Base-by-base conservation (phyloP, 2,797 vertebrate species). In the Macroramphosus scolopax region DNA sequence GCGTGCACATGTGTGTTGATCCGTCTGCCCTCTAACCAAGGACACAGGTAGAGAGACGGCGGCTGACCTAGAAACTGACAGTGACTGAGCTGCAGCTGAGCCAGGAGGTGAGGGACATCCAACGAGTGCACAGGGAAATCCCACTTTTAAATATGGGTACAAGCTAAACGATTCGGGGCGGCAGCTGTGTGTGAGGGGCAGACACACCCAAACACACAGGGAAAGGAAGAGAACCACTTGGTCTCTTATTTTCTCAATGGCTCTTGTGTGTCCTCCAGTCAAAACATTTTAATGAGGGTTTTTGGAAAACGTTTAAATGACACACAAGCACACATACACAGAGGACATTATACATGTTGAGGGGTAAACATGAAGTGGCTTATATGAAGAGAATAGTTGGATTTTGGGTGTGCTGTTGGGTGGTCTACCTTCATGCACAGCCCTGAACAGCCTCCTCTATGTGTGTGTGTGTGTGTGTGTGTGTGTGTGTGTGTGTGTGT, bases 51-150 rank as follows among this genome's bases (percentile, higher is more conserved):
- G 63, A 59, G 54, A 65, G 65, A 45, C 54, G 31, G 53, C 15
- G 13, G 48, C 76, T 85, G 88, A 82, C 88, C 87, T 78, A 88
- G 83, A 88, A 88, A 86, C 54, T 39, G 75, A 77, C 69, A 70
- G 52, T 77, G 79, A 83, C 62, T 18, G 75, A 80, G 79, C 77
- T 63, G 81, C 9, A 51, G 59, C 62, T 30, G 18, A 47, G 65
- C 25, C 30, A 17, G 57, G 47, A 56, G 65, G 56, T 55, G 56
- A 59, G 68, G 60, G 58, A 66, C 33, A 15, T 59, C 59, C 48
- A 34, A 42, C 59, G 45, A 9, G 39, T 4, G 46, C 32, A 62
- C 33, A 3, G 65, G 71, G 80, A 62, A 75, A 72, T 38, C 75
- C 81, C 59, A 26, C 28, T 51, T 73, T 67, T 40, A 77, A 61